Conservation (phyloP, 1,140 invertebrate species). For the Cotesia chilonis region DNA sequence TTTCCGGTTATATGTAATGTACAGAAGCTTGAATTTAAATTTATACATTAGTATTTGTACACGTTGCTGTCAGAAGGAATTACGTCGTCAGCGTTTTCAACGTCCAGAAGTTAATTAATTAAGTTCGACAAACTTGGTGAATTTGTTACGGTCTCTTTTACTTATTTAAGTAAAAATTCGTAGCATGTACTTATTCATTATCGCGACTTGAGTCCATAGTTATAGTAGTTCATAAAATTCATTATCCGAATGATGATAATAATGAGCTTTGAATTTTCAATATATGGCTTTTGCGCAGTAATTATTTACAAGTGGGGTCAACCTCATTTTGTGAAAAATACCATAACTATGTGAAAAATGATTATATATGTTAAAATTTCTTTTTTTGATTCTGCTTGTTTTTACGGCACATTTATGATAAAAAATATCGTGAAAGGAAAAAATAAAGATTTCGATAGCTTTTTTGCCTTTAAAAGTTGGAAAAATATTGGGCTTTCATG, state of each 20-base stretch:
- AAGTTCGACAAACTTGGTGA: conserved; percentile 22
- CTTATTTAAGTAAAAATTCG: not conserved
- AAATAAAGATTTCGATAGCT: too few species aligned
- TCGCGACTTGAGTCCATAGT: too few species aligned
- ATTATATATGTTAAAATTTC: too few species aligned
- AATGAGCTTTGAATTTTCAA: not conserved
- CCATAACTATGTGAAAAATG: too few species aligned
- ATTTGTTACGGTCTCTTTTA: conserved; percentile 24
- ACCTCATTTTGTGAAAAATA: too few species aligned
- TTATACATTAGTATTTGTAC: not conserved
- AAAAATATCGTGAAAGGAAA: too few species aligned
- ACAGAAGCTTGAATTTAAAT: not conserved
- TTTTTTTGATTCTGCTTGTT: too few species aligned
- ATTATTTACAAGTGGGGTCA: too few species aligned
- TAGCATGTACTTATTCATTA: not conserved
- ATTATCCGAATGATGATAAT: not conserved
- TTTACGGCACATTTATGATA: too few species aligned
- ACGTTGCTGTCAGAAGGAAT: conserved; percentile 16
- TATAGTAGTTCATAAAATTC: too few species aligned
- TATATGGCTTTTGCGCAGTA: not conserved
- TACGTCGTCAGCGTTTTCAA: conserved; percentile 16
- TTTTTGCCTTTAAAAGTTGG: too few species aligned
- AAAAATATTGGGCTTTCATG: too few species aligned
- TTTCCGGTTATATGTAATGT: not conserved
- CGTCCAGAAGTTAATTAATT: conserved; percentile 22